A percentile compares a stretch with the other conserved stretches of the same genome.
Evolutionary conservation across 2,888 invertebrate genomes (phyloP).

Genomic region (Notodonta ziczac): DNA sequence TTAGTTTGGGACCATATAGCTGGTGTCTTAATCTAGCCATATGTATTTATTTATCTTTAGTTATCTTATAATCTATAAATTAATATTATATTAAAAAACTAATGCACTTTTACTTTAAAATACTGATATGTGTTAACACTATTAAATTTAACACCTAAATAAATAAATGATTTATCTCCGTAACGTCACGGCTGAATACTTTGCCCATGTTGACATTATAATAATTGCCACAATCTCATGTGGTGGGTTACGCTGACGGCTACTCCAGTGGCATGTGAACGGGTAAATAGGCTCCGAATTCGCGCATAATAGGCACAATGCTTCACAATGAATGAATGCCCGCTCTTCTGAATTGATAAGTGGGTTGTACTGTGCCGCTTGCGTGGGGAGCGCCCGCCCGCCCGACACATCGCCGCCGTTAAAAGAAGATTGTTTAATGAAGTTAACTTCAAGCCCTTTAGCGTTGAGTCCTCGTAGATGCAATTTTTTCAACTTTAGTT

Average conservation of each 20-base stretch:
- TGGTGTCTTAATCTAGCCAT: too few species aligned
- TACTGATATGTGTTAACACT: too few species aligned
- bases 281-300: slow-evolving; percentile 75
- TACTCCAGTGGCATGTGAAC: slow-evolving; percentile 57
- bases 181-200: too few species aligned
- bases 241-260: slow-evolving; percentile 29
- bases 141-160: too few species aligned
- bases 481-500: background rate
- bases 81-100: too few species aligned
- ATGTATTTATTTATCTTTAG: too few species aligned
- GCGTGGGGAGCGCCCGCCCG: slow-evolving; percentile 64
- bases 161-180: too few species aligned
- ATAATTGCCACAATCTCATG: slow-evolving; percentile 18
- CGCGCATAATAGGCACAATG: slow-evolving; percentile 77
- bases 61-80: too few species aligned
- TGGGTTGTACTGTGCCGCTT: slow-evolving; percentile 67
- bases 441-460: slow-evolving; percentile 32
- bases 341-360: slow-evolving; percentile 84
- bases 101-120: too few species aligned
- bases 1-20: too few species aligned
- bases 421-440: slow-evolving; percentile 11
- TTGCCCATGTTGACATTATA: too few species aligned
- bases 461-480: slow-evolving; percentile 21
- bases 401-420: slow-evolving; percentile 36
- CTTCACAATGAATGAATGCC: slow-evolving; percentile 80